Percentiles rank a stretch among this genome's conserved stretches.
Evolutionary conservation across 2,113 vertebrate species (phyloP).

Genomic region (Saguinus midas): DNA sequence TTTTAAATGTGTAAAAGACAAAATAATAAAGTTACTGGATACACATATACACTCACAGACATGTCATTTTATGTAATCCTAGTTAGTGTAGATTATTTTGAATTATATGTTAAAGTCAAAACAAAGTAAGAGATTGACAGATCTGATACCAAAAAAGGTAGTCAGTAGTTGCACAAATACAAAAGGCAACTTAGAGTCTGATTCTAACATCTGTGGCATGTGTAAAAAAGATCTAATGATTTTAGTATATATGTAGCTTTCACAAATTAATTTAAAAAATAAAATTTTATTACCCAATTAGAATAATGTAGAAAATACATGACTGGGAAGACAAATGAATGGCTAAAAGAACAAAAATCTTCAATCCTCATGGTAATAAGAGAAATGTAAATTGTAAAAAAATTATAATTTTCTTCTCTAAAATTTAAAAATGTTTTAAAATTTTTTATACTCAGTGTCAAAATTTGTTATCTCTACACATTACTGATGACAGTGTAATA

Average conservation of each 20-base stretch:
- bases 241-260: neutral
- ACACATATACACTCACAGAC: neutral
- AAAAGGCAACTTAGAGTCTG: neutral
- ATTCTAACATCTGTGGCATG: neutral
- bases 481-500: neutral
- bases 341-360: neutral
- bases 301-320: neutral
- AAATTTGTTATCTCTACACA: neutral
- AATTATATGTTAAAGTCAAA: neutral
- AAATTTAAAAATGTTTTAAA: neutral
- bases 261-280: neutral
- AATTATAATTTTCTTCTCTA: neutral
- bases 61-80: neutral
- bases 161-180: neutral
- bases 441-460: neutral
- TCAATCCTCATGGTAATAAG: neutral
- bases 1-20: neutral
- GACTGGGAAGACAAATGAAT: neutral
- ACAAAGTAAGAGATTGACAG: neutral
- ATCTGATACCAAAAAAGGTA: neutral
- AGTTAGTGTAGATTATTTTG: neutral
- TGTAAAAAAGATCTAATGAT: neutral
- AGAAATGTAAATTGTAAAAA: neutral
- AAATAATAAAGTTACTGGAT: neutral
- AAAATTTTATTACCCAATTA: neutral